These are phyloP conservation scores for Cephus runcator DNA, from an alignment of 2,888 invertebrate genomes.

Conservation along the genomic window DNA sequence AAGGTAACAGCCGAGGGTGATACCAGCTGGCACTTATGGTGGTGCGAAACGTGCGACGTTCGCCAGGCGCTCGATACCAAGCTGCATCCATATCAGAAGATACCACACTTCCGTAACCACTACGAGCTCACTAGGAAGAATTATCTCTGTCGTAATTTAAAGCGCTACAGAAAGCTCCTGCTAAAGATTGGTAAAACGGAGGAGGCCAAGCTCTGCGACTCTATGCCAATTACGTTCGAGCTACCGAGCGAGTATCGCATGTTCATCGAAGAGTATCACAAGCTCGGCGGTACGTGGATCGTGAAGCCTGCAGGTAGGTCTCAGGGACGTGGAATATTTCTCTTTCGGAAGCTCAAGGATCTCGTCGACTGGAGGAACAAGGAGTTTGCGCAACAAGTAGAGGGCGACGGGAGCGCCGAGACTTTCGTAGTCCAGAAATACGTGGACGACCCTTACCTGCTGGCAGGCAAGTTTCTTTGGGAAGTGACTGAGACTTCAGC, in stretches of 20 bases:
- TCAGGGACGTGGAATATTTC: slow-evolving; percentile 73
- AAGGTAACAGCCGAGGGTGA: slow-evolving; percentile 57
- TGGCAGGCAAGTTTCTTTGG: slow-evolving; percentile 63
- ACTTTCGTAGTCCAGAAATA: slow-evolving; percentile 71
- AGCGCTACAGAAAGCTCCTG: slow-evolving; percentile 61
- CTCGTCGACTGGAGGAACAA: slow-evolving; percentile 54
- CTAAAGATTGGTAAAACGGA: slow-evolving; percentile 44
- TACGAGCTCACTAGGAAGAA: slow-evolving; percentile 73
- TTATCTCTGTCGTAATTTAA: slow-evolving; percentile 69
- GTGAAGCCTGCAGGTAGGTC: slow-evolving; percentile 73
- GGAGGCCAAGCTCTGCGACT: slow-evolving; percentile 68
- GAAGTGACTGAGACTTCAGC: no score
- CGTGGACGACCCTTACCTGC: slow-evolving; percentile 70
- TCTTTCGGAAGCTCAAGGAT: slow-evolving; percentile 67
- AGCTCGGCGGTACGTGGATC: slow-evolving; percentile 71
- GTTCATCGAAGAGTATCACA: slow-evolving; percentile 72
- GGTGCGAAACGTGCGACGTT: slow-evolving; percentile 71
- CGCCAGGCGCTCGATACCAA: slow-evolving; percentile 51
- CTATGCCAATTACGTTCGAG: slow-evolving; percentile 71
- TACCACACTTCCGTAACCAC: slow-evolving; percentile 73
- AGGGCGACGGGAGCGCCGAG: slow-evolving; percentile 30
- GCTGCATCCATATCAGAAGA: slow-evolving; percentile 59
- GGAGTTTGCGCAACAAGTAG: slow-evolving; percentile 30
- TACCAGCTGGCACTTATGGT: slow-evolving; percentile 70
- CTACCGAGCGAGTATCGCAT: slow-evolving; percentile 72